phyloP scores from a whole-genome alignment of 53 echinoderm and acorn worm species.

The Arbacia lixula region DNA sequence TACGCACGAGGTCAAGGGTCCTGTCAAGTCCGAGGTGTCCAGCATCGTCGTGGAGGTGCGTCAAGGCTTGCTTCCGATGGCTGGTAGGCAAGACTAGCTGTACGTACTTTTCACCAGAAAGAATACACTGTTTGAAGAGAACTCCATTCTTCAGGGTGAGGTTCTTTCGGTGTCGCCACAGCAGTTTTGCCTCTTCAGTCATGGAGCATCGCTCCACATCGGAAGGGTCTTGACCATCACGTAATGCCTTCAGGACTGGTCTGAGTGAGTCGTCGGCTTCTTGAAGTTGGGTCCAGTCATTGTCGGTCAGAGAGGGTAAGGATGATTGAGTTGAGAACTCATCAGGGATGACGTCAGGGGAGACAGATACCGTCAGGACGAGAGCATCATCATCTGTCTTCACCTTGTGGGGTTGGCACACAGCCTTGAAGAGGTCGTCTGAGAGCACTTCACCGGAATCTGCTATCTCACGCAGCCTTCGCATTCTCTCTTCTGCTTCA shows the following conservation, averaged over 20 bases:
- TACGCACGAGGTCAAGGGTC: conserved; percentile 63
- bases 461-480: not conserved
- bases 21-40: conserved; percentile 68
- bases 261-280: not conserved
- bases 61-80: conserved; percentile 27
- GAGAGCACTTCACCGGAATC: conserved; percentile 16
- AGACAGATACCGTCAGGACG: not conserved
- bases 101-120: not conserved
- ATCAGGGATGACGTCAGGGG: not conserved
- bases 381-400: not conserved
- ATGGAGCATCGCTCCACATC: not conserved
- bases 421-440: conserved; percentile 5
- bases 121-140: not conserved
- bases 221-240: not conserved
- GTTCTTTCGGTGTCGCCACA: not conserved
- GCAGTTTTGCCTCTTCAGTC: not conserved
- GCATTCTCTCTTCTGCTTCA: not conserved
- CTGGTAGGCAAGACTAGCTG: conserved; percentile 57
- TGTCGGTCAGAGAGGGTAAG: not conserved
- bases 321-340: not conserved
- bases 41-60: conserved; percentile 60
- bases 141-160: not conserved
- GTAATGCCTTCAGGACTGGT: not conserved
- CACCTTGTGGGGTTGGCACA: not conserved
- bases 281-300: not conserved